phyloP scores from a whole-genome alignment of 2,888 invertebrate species.

The Cryptus armator region DNA sequence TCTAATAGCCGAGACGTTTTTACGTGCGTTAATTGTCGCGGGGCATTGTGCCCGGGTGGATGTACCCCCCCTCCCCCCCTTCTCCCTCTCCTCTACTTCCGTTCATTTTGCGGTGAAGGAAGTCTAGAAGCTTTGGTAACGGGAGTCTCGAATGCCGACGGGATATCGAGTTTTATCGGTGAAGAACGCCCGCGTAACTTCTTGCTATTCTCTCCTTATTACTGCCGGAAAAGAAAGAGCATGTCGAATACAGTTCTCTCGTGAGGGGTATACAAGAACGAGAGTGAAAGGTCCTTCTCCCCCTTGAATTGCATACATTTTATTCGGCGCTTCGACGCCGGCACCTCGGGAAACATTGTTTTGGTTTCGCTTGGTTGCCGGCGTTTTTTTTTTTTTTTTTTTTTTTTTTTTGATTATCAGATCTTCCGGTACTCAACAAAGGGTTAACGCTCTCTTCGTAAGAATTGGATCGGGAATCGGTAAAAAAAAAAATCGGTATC shows the following conservation, averaged over 20 bases:
- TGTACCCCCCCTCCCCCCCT: not conserved
- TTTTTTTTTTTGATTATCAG: not conserved
- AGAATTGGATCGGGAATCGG: not conserved
- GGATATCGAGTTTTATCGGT: constrained; percentile 39
- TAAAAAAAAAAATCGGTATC: too few species aligned
- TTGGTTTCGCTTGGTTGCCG: not conserved
- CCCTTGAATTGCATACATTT: constrained; percentile 62
- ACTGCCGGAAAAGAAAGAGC: constrained; percentile 48
- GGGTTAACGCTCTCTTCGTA: not conserved
- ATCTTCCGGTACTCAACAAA: not conserved
- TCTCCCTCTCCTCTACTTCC: not conserved
- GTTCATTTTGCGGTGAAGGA: not conserved
- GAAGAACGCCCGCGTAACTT: constrained; percentile 42
- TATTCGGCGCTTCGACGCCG: not conserved
- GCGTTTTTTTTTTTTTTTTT: not conserved
- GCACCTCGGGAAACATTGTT: not conserved
- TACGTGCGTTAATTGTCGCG: constrained; percentile 13
- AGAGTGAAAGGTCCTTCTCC: constrained; percentile 61
- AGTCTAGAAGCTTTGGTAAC: not conserved
- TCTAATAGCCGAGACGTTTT: constrained; percentile 12
- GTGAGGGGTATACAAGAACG: constrained; percentile 8
- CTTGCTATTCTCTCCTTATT: constrained; percentile 24
- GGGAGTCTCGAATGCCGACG: constrained; percentile 10
- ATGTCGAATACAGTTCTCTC: constrained; percentile 31
- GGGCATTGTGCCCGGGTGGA: not conserved